Conservation (phyloP, 1,140 invertebrate species). For the Wiebesia pumilae region DNA sequence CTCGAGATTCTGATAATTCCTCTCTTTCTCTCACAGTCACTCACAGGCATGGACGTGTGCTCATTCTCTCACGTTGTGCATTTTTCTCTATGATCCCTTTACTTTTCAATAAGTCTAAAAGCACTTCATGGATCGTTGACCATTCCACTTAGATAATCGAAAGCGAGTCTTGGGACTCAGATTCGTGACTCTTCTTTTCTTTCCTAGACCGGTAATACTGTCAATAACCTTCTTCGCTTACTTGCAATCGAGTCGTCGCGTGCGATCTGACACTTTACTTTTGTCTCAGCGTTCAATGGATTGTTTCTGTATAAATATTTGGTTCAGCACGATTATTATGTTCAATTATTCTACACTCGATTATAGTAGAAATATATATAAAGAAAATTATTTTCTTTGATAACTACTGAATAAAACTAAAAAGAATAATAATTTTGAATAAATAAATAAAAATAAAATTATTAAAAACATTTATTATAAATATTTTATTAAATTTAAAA, state of each 20-base stretch:
- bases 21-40: not conserved
- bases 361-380: no score
- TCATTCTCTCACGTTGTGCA: not conserved
- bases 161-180: slow-evolving; percentile 42
- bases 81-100: not conserved
- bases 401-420: no score
- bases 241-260: not conserved
- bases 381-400: no score
- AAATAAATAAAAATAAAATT: no score
- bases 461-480: no score
- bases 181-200: slow-evolving; percentile 40
- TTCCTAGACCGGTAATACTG: slow-evolving; percentile 51
- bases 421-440: no score
- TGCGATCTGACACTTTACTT: not conserved
- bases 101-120: not conserved
- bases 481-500: no score
- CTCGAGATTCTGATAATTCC: not conserved
- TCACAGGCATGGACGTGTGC: not conserved
- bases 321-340: no score
- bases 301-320: no score
- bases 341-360: no score
- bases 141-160: slow-evolving; percentile 58
- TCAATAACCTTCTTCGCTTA: slow-evolving; percentile 52
- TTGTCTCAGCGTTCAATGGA: not conserved
- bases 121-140: slow-evolving; percentile 54